Percentiles rank a stretch among this genome's conserved stretches.
phyloP scores from a whole-genome alignment of 2,113 vertebrate species.

The Osmerus mordax region DNA sequence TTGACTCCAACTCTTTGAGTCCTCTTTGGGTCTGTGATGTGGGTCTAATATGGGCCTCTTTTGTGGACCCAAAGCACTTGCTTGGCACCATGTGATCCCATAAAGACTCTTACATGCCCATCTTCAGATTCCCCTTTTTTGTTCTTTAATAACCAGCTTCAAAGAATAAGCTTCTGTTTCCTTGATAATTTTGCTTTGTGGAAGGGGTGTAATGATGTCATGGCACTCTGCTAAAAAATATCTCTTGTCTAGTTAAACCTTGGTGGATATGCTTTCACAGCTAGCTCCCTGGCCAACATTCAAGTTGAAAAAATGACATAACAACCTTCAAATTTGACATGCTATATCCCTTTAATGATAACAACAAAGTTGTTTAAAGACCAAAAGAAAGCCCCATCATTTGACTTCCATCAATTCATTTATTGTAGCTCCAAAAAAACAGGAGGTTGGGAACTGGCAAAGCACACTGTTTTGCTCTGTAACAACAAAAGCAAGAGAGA shows the following conservation, averaged over 20 bases:
- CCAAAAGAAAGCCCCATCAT: slow-evolving; percentile 52
- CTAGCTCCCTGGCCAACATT: slow-evolving; percentile 47
- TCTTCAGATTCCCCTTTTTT: slow-evolving; percentile 60
- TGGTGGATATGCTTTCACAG: slow-evolving; percentile 33
- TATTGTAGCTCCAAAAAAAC: slow-evolving; percentile 61
- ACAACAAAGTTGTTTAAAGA: slow-evolving; percentile 37
- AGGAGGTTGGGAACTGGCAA: slow-evolving; percentile 48
- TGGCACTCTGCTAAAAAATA: slow-evolving; percentile 37
- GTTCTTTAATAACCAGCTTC: slow-evolving; percentile 65
- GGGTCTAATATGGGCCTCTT: slow-evolving; percentile 68
- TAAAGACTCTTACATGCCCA: slow-evolving; percentile 66
- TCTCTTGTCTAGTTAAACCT: slow-evolving; percentile 45
- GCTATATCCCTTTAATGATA: slow-evolving; percentile 12
- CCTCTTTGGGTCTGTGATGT: slow-evolving; percentile 70
- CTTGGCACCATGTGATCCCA: slow-evolving; percentile 69
- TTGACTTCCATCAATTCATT: slow-evolving; percentile 66
- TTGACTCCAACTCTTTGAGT: slow-evolving; percentile 73
- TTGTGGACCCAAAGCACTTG: slow-evolving; percentile 67
- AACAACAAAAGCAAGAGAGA: slow-evolving; percentile 37
- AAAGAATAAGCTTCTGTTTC: slow-evolving; percentile 66
- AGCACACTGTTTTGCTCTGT: slow-evolving; percentile 46
- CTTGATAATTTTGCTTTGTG: slow-evolving; percentile 67
- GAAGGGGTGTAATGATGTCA: slow-evolving; percentile 44
- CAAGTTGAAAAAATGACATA: slow-evolving; percentile 28
- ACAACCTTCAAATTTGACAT: slow-evolving; percentile 50